Evolutionary conservation across 2,113 vertebrate species (phyloP).

Genomic region (Phalacrocorax carbo): DNA sequence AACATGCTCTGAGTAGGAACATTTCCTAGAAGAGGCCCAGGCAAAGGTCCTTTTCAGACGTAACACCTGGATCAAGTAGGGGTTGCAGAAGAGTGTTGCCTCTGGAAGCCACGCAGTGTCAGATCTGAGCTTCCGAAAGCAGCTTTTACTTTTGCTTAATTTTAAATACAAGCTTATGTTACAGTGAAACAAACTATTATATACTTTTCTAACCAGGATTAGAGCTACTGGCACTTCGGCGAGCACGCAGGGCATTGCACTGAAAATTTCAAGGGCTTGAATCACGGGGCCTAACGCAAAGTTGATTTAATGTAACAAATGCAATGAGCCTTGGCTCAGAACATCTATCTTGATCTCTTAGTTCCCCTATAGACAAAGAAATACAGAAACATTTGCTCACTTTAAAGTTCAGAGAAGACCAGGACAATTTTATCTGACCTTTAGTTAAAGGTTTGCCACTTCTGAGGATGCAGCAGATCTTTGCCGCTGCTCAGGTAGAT

Average conservation of each 20-base stretch:
- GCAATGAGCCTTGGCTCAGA: not conserved
- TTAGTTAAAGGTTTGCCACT: not conserved
- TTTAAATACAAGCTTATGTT: not conserved
- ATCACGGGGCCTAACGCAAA: not conserved
- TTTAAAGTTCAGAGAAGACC: slow-evolving; percentile 10
- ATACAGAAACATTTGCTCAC: not conserved
- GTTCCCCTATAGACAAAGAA: not conserved
- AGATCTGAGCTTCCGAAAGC: not conserved
- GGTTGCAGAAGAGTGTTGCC: not conserved
- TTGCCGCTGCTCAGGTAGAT: not conserved
- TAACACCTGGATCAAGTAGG: not conserved
- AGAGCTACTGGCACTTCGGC: not conserved
- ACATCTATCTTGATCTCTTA: not conserved
- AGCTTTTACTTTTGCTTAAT: not conserved
- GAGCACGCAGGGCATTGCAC: accelerated
- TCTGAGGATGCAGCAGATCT: not conserved
- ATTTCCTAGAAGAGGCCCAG: not conserved
- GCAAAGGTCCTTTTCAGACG: not conserved
- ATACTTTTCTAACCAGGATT: not conserved
- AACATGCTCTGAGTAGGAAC: accelerated
- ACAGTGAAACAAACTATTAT: accelerated
- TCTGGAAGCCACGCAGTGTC: accelerated
- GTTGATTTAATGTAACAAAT: not conserved
- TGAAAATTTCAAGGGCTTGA: not conserved
- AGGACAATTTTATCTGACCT: not conserved